Conservation (phyloP, 2,797 vertebrate genomes). For the Lophotriccus pileatus region DNA sequence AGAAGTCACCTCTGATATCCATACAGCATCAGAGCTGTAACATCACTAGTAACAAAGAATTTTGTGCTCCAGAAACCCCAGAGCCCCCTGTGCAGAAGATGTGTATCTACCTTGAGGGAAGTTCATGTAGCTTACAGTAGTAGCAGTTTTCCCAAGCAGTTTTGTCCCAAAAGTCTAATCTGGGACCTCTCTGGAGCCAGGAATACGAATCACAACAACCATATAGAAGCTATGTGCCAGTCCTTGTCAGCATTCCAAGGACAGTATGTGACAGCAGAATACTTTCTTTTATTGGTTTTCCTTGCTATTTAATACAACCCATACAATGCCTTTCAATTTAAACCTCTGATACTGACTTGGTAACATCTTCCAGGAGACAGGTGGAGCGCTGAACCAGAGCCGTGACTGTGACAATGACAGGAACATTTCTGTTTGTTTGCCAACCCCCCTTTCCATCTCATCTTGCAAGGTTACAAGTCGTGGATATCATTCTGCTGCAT, state of each 20-base stretch:
- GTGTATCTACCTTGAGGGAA: background rate
- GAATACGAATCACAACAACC: background rate
- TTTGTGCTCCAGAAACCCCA: background rate
- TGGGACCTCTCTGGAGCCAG: background rate
- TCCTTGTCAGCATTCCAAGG: background rate
- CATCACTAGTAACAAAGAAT: background rate
- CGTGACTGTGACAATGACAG: background rate
- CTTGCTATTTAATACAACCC: background rate
- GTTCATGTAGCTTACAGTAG: background rate
- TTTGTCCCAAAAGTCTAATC: background rate
- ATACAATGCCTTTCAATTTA: background rate
- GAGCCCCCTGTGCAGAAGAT: background rate
- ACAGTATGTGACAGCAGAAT: background rate
- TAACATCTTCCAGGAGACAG: background rate
- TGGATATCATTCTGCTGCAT: background rate
- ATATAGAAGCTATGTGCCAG: background rate
- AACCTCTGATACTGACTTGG: background rate
- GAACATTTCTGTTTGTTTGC: background rate
- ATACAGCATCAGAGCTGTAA: background rate
- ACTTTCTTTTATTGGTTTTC: background rate
- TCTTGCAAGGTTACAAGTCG: background rate
- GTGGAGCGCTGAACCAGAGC: background rate
- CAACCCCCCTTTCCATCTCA: background rate
- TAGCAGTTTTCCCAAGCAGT: background rate
- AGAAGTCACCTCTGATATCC: background rate